Percentiles rank a stretch among this genome's conserved stretches.
These are phyloP conservation scores for Panzeria rudis DNA, from an alignment of 2,888 invertebrate species.

Conservation along the genomic window DNA sequence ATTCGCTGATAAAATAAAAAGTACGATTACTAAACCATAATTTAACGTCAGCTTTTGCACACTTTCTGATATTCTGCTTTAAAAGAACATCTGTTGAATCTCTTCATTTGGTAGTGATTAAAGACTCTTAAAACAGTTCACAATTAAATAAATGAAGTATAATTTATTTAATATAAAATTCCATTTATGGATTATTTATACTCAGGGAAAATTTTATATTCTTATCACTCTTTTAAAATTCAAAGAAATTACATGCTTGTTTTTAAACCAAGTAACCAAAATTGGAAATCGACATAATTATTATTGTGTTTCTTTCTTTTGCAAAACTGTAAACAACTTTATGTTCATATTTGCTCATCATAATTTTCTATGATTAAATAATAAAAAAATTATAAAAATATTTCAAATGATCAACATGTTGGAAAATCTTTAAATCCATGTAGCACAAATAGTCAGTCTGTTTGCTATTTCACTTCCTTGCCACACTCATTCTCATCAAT, in stretches of 20 bases:
- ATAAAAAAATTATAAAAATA: slow-evolving; percentile 51
- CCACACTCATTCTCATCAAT: slow-evolving; percentile 60
- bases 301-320: background rate
- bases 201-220: background rate
- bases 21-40: background rate
- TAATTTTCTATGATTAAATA: slow-evolving; percentile 60
- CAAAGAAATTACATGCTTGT: slow-evolving; percentile 39
- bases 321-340: slow-evolving; percentile 22
- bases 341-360: slow-evolving; percentile 39
- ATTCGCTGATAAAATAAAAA: too few species aligned
- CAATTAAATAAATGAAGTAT: background rate
- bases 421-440: slow-evolving; percentile 48
- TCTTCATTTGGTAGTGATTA: slow-evolving; percentile 1
- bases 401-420: slow-evolving; percentile 58
- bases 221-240: slow-evolving; percentile 19
- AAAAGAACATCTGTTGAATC: background rate
- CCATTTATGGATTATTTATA: background rate
- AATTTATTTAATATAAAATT: background rate
- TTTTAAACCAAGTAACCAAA: slow-evolving; percentile 27
- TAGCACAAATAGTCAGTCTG: slow-evolving; percentile 10
- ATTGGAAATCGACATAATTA: slow-evolving; percentile 30
- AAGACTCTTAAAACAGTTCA: background rate
- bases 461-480: slow-evolving; percentile 44
- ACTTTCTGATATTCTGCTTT: background rate
- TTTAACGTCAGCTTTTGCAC: background rate